Evolutionary conservation across 2,888 invertebrate species (phyloP), one percentile per base, ranked within the genome.

Genomic region (Cactoblastis cactorum): DNA sequence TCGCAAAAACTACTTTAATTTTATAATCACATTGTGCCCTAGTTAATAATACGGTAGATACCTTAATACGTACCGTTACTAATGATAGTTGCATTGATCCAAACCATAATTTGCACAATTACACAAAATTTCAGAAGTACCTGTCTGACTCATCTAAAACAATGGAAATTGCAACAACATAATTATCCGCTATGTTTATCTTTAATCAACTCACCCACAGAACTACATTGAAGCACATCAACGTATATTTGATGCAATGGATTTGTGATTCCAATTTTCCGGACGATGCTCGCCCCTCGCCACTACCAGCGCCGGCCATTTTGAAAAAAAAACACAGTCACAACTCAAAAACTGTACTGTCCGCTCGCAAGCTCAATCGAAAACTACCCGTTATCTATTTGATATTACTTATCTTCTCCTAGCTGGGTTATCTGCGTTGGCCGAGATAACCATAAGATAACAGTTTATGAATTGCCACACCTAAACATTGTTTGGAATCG

Each of bases 151-250:
- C 14, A 19, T 28, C 28, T 6, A 28, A 1, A 15, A 11, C 38
- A 38, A 19, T 38, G 18, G 19, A 41, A n/a, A 41, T 22, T 41
- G 22, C 39, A 12, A 3, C 8, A 8, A 9, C 22, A 41, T 22
- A 22, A 41, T 12, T 6, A 22, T 22, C 8, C 28, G n/a, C n/a
- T n/a, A 28, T 8, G 8, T 28, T 14, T 2, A 14, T 2, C 14
- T 41, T 32, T 15, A 18, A 6, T 3, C 8, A 1, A 92, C 94
- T 92, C 77, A 95, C 95, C 95, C 95, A 95, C 67, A 94, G 83
- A 48, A 96, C 91, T 48, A 95, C 92, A 76, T 96, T 96, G 80
- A 95, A 93, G 71, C 95, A 95, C 68, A 96, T 94, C 57, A 96
- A 84, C 43, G 94, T 94, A 80, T 95, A 96, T 81, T 96, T 96